Base-by-base conservation (phyloP, 64 coral and sea anemone species). In the Stichodactyla mertensii region DNA sequence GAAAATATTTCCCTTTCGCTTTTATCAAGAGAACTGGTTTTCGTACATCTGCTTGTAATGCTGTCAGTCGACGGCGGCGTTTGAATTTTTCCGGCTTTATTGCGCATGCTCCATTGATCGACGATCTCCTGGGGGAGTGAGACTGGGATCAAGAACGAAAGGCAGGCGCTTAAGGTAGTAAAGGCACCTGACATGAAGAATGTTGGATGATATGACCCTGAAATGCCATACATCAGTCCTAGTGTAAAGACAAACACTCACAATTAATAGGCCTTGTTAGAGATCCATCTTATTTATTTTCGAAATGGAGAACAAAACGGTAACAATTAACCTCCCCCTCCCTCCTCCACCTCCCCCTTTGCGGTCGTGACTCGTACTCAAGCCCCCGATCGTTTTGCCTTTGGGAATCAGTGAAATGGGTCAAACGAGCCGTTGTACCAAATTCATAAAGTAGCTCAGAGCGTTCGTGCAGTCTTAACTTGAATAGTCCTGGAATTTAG, bases 101-200 rank as follows among this genome's bases (percentile, higher is more conserved):
- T 26, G 54, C 93, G 90, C 83, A 69, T 79, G 80, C 67, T 69
- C 90, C 83, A 89, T 86, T 95, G 83, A 5, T 89, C 56, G 6
- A 28, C 18, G 36, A 92, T 84, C 86, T 89, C 84, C 19, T 86
- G 93, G 52, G 93, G 93, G 86, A 95, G 93, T 79, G 92, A 54
- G 5, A 89, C 64, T 19, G 93, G 93, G 10, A 92, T 83, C 26
- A 92, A 67, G 36, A 95, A 92, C 24, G 92, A 80, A 6, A 95
- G 79, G 67, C 87, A 92, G 78, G 89, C 90, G 61, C 93, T 90
- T 31, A 79, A 12, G 6, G 90, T 87, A 26, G 93, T 95, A 57
- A 95, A 92, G 18, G 93, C 93, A 54, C 87, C 90, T 59, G 90
- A 77, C 93, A 95, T 95, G 79, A 92, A 95, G 71, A 95, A 95